Conservation (phyloP, 2,888 invertebrate genomes). For the Sepiola atlantica region DNA sequence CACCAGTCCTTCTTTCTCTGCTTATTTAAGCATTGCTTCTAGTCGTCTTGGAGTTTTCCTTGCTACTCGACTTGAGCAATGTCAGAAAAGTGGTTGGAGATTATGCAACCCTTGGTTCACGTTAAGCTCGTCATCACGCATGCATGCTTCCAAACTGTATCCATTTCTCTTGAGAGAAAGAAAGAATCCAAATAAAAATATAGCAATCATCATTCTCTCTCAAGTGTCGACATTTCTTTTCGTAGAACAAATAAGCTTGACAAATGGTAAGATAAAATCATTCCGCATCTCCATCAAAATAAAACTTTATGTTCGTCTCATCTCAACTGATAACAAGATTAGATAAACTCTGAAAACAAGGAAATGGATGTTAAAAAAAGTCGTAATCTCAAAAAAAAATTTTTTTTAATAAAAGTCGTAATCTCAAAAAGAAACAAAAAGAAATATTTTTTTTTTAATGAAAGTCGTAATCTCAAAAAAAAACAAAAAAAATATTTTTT, state of each 20-base stretch:
- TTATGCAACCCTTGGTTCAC: too few relatives aligned
- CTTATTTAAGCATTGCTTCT: too few relatives aligned
- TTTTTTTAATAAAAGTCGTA: neutral
- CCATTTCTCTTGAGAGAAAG: too few relatives aligned
- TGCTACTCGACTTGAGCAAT: too few relatives aligned
- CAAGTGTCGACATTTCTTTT: neutral
- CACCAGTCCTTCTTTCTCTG: too few relatives aligned
- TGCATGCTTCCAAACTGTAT: too few relatives aligned
- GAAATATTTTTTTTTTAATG: too few relatives aligned
- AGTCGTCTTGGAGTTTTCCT: too few relatives aligned
- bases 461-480: neutral
- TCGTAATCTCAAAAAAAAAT: neutral
- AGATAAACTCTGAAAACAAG: neutral
- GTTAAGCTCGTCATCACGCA: too few relatives aligned
- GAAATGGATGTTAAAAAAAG: neutral
- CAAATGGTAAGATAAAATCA: neutral
- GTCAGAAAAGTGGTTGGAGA: too few relatives aligned
- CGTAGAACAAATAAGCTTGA: neutral
- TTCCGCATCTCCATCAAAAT: neutral
- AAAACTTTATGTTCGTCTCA: neutral
- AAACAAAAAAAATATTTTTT: too few relatives aligned
- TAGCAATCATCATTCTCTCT: neutral
- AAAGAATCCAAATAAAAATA: neutral
- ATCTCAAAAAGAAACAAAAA: neutral
- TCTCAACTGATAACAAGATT: neutral